A percentile compares a stretch with the other conserved stretches of the same genome.
Evolutionary conservation across 1,140 invertebrate species (phyloP).

Genomic region (Papilio xuthus): DNA sequence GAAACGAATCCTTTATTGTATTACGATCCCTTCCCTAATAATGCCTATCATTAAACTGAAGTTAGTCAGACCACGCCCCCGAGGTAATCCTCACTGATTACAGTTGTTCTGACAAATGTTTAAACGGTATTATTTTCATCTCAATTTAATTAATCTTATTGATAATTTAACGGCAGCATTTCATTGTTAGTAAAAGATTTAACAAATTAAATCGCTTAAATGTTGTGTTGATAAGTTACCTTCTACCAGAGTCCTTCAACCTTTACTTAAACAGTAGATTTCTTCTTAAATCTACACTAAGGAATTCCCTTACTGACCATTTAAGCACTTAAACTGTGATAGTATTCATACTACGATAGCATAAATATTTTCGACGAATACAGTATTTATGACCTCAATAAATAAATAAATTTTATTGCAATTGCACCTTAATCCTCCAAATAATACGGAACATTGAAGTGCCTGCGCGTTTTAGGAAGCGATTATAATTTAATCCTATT

Average conservation of each 20-base stretch:
- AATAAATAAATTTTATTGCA: too few species aligned
- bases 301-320: too few species aligned
- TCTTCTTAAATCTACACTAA: too few species aligned
- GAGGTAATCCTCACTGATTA: neutral
- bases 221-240: too few species aligned
- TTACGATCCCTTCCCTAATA: neutral
- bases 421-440: neutral
- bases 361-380: too few species aligned
- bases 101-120: neutral
- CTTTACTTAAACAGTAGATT: too few species aligned
- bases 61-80: neutral
- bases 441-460: neutral
- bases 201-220: too few species aligned
- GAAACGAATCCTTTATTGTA: neutral
- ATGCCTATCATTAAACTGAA: conserved; percentile 7
- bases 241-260: too few species aligned
- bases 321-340: too few species aligned
- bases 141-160: neutral
- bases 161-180: neutral
- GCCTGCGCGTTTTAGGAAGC: neutral
- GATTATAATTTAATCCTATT: conserved; percentile 15
- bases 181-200: too few species aligned
- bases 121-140: neutral
- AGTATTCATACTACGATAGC: too few species aligned
- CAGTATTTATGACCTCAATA: too few species aligned